Evolutionary conservation across 2,888 invertebrate genomes (phyloP), one percentile per base, ranked within the genome.

Genomic region (Drosophila helvetica): DNA sequence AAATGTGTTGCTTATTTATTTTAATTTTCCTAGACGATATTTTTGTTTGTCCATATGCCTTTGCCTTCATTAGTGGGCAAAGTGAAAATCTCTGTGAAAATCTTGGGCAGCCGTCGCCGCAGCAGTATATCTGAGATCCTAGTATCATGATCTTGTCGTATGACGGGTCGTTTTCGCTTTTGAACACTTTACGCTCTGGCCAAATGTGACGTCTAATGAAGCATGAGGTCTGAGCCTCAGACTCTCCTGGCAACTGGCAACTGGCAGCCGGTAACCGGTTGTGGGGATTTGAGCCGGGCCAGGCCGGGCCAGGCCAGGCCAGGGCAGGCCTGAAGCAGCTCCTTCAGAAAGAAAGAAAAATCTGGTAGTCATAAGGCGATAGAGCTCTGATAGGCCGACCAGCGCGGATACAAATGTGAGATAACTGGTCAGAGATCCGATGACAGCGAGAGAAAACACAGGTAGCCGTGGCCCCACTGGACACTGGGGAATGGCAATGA

Each of bases 31-130:
- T 33, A 45, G 57, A 33, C 73, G 38, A 64, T 71, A 73, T 59
- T 67, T 83, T 70, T 67, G 63, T 62, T 71, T 79, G 71, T 75
- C 75, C 15, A 79, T 86, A 77, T 84, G 84, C 74, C 67, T 78
- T 77, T 74, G 77, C 74, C 79, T 83, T 86, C 82, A 85, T 86
- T 84, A 68, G 73, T 54, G 61, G 55, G 58, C 17, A 45, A 27
- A 48, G 47, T 38, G 55, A 57, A 59, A 65, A 58, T 64, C 30
- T 59, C 74, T 79, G 62, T 52, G 64, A 74, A 74, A 59, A 67
- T 74, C 78, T 63, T 52, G 17, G 48, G 45, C 18, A n/a, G 15
- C 42, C 27, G 10, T 10, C 18, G 12, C 48, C 43, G 59, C 15
- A 38, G 15, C 33, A 38, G 15, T 38, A 6, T 18, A 53, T 71